Conservation (phyloP, 2,888 invertebrate species). For the Tetropium fuscum region DNA sequence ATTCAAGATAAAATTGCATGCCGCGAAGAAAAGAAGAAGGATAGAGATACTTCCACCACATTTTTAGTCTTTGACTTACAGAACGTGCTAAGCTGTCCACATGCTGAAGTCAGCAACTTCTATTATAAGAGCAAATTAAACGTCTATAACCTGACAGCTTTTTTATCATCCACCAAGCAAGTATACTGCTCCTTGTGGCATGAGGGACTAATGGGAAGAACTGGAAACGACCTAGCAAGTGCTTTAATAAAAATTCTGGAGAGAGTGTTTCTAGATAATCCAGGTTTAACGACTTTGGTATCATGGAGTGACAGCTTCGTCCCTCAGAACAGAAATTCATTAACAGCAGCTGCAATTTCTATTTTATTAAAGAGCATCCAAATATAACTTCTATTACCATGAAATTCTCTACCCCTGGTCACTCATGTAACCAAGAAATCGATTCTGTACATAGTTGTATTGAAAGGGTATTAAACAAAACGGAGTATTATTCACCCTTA, state of each 20-base stretch:
- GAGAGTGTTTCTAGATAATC: too few relatives aligned
- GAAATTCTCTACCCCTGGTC: slow-evolving; percentile 49
- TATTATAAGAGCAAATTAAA: slow-evolving; percentile 41
- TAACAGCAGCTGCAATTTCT: slow-evolving; percentile 8
- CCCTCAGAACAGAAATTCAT: slow-evolving; percentile 2
- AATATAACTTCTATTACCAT: slow-evolving; percentile 31
- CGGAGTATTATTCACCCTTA: slow-evolving; percentile 38
- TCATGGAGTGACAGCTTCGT: slow-evolving; percentile 39
- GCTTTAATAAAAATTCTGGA: slow-evolving; percentile 41
- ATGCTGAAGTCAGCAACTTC: slow-evolving; percentile 41
- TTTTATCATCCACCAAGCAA: slow-evolving; percentile 28
- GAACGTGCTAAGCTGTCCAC: slow-evolving; percentile 44
- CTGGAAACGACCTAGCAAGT: slow-evolving; percentile 47
- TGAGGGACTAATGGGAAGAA: slow-evolving; percentile 39
- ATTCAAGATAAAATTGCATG: not conserved
- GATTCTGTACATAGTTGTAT: slow-evolving; percentile 39
- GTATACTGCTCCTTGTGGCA: slow-evolving; percentile 47
- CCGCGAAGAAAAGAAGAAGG: slow-evolving; percentile 11
- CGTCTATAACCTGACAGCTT: slow-evolving; percentile 46
- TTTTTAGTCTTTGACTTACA: slow-evolving; percentile 27
- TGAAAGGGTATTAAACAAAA: slow-evolving; percentile 30
- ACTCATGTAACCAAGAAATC: slow-evolving; percentile 46
- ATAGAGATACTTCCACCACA: slow-evolving; percentile 5
- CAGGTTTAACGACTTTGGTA: slow-evolving; percentile 32
- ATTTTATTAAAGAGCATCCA: not conserved